A percentile compares a stretch with the other conserved stretches of the same genome.
Evolutionary conservation across 2,797 vertebrate genomes (phyloP).

Genomic region (Xenopus petersii): DNA sequence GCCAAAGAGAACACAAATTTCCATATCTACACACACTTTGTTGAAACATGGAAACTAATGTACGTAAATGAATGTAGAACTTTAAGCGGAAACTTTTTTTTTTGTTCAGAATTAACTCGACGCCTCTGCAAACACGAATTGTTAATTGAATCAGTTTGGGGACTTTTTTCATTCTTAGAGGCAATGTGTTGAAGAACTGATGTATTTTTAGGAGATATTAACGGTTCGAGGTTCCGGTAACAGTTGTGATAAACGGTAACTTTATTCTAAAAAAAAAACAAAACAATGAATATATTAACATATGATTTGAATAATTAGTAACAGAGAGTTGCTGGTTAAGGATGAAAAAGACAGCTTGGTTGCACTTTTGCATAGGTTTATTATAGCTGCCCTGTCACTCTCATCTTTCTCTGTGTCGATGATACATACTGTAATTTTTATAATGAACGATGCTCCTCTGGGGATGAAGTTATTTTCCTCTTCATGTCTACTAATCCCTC

Average conservation of each 20-base stretch:
- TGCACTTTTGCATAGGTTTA: neutral
- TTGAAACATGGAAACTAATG: no score
- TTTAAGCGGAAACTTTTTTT: no score
- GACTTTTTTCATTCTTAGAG: no score
- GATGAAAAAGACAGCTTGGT: neutral
- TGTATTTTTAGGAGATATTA: no score
- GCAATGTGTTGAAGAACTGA: no score
- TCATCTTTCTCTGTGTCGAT: neutral
- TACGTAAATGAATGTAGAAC: no score
- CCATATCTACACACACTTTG: no score
- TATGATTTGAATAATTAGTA: neutral
- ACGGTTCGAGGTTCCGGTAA: neutral
- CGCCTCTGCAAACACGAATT: no score
- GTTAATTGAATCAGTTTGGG: no score
- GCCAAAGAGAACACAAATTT: no score
- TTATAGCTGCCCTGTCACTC: neutral
- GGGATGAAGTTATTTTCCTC: neutral
- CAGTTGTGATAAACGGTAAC: neutral
- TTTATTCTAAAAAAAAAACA: neutral
- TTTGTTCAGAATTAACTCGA: no score
- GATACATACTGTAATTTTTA: neutral
- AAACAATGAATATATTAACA: neutral
- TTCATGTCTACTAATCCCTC: constrained; percentile 4
- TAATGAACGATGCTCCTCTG: neutral
- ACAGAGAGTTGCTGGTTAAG: neutral